Evolutionary conservation across 2,797 vertebrate genomes (phyloP), one percentile per base, ranked within the genome.

Genomic region (Falco novaeseelandiae): DNA sequence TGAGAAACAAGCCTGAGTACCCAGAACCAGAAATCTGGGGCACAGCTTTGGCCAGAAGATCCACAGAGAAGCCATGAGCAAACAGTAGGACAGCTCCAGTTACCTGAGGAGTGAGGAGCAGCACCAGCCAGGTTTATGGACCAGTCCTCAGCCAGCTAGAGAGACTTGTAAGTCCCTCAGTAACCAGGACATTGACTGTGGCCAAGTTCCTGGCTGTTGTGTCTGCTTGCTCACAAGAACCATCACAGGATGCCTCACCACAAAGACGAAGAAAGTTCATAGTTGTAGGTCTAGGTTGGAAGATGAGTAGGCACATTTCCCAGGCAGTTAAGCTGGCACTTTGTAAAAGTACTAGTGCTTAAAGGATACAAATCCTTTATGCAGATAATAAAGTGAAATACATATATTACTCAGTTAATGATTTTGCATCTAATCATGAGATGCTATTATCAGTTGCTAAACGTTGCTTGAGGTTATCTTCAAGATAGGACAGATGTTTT

Each of bases 361-460:
- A 88, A 95, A 77, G 8, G 48, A 73, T 48, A 87, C 17, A 92
- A 87, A 95, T 83, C 30, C 63, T 81, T 91, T 85, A 93, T 91
- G 80, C 19, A 83, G 76, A 86, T 85, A 94, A 95, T 88, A 69
- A 93, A 95, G 80, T 63, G 48, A 81, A 95, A 88, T 90, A 73
- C 57, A 87, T 76, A 59, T 40, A 95, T 90, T 95, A 77, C 67
- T 77, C 67, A 78, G 69, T 93, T 92, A 90, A 86, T 88, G 79
- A 81, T 74, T 95, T 93, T 83, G 38, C 69, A 40, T 71, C 83
- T 90, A 93, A 92, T 95, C 92, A 90, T 54, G 49, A 92, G 84
- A 58, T 58, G 55, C 66, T 92, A 51, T 58, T 69, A 73, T 55
- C 51, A 21, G 49, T 71, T 92, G 58, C 65, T 95, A 52, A 81